Base-by-base conservation (phyloP, 2,113 vertebrate species). In the Puntigrus tetrazona region DNA sequence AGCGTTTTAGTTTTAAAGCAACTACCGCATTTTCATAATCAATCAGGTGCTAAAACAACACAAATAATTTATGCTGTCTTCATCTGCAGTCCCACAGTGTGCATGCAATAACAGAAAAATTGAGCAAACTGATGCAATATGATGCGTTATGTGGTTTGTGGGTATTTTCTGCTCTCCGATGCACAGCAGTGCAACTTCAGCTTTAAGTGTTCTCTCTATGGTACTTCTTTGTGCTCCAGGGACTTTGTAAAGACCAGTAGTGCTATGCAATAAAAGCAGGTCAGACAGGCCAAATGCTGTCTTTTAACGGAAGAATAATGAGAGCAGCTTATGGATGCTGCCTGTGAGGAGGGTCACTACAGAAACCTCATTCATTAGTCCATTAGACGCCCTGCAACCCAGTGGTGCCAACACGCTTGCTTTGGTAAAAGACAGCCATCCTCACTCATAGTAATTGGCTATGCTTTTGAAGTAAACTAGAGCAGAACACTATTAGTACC, bases 291-390 rank as follows among this genome's bases (percentile, higher is more conserved):
- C 74, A 76, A 73, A 50, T 18, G 2, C 25, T 73, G 41, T 76
- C 78, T 84, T 86, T 84, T 75, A 89, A 92, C 88, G 25, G 84
- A 83, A 79, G 89, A 88, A 91, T 92, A 93, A 92, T 92, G 83
- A 92, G 89, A 69, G 18, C 84, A 70, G 36, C 77, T 84, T 85
- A 91, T 90, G 87, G 87, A 89, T 85, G 88, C 86, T 78, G 88
- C 84, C 83, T 83, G 38, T 59, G 78, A 82, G 70, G 81, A 88
- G 69, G 78, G 86, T 89, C 85, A 82, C 75, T 85, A 61, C 72
- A 59, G 86, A 88, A 89, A 86, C 78, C 70, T 83, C 43, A 83
- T 83, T 78, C 34, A 86, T 78, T 87, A 88, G 78, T 41, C 78
- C 87, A 88, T 84, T 86, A 83, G 38, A 76, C 55, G 3, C 47